Percentiles rank a stretch among this genome's conserved stretches.
These are phyloP conservation scores for Drosophila sulfurigaster DNA, from an alignment of 1,140 invertebrate species.

Conservation along the genomic window DNA sequence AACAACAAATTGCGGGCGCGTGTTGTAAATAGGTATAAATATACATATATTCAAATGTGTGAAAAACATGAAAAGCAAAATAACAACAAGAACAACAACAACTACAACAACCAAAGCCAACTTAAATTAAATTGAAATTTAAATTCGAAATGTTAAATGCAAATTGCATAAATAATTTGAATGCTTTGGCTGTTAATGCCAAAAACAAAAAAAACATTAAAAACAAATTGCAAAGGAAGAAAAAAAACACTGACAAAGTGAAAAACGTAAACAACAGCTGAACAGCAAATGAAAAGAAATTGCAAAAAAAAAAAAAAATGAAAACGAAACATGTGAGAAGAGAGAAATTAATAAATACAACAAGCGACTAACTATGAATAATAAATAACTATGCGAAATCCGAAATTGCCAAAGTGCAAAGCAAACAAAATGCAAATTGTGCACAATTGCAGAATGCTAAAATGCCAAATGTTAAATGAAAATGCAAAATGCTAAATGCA, in stretches of 20 bases:
- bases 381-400: slow-evolving; percentile 55
- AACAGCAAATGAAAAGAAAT: slow-evolving; percentile 9
- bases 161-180: slow-evolving; percentile 69
- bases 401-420: slow-evolving; percentile 32
- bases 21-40: slow-evolving; percentile 22
- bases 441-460: slow-evolving; percentile 19
- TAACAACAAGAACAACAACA: slow-evolving; percentile 1
- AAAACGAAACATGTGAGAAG: slow-evolving; percentile 35
- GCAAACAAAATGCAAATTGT: slow-evolving; percentile 68
- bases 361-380: slow-evolving; percentile 64
- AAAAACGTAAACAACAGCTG: slow-evolving; percentile 27
- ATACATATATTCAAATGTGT: slow-evolving; percentile 25
- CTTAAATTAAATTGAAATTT: slow-evolving; percentile 47
- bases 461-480: slow-evolving; percentile 46
- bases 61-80: background rate
- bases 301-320: slow-evolving; percentile 27
- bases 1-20: slow-evolving; percentile 1
- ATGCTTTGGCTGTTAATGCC: slow-evolving; percentile 54
- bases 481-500: slow-evolving; percentile 61
- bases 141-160: slow-evolving; percentile 41
- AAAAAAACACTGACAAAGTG: slow-evolving; percentile 21
- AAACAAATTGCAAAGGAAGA: slow-evolving; percentile 24
- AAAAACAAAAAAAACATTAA: slow-evolving; percentile 28
- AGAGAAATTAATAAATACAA: slow-evolving; percentile 72
- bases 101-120: slow-evolving; percentile 19